Conservation (phyloP, 2,888 invertebrate species). For the Odontothrips loti region DNA sequence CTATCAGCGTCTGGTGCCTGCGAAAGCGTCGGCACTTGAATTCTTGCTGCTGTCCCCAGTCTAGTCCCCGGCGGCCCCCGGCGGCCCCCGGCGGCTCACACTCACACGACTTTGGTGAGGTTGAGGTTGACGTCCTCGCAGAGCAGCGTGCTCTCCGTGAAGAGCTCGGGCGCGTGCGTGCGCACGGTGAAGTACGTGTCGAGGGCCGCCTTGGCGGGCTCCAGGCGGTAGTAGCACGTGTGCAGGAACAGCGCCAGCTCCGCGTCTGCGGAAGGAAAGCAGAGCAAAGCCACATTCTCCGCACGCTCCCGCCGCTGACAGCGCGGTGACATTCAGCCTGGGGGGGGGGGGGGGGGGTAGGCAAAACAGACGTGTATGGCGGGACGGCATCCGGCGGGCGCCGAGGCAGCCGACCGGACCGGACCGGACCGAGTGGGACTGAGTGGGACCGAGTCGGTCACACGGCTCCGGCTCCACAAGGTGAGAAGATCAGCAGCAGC, state of each 20-base stretch:
- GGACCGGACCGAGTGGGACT: background rate
- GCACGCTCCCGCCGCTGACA: too few species aligned
- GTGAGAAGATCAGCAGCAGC: too few species aligned
- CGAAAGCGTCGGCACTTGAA: background rate
- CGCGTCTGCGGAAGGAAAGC: slow-evolving; percentile 36
- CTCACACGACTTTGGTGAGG: slow-evolving; percentile 38
- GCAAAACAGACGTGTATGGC: background rate
- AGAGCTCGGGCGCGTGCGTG: slow-evolving; percentile 35
- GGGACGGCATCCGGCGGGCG: background rate
- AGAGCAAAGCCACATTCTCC: too few species aligned
- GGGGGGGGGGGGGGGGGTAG: background rate
- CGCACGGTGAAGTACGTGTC: slow-evolving; percentile 35
- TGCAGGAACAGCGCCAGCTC: slow-evolving; percentile 38
- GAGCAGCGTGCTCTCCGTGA: slow-evolving; percentile 35
- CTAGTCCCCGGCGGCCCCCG: too few species aligned
- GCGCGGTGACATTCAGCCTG: too few species aligned
- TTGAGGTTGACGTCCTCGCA: slow-evolving; percentile 33
- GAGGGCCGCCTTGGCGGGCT: slow-evolving; percentile 34
- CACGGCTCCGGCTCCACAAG: too few species aligned
- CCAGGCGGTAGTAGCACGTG: slow-evolving; percentile 36
- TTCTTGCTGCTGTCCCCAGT: too few species aligned
- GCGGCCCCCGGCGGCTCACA: too few species aligned
- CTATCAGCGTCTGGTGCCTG: too few species aligned
- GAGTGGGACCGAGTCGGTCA: too few species aligned
- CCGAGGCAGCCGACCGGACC: background rate